A percentile compares a stretch with the other conserved stretches of the same genome.
These are phyloP conservation scores for Meganola albula DNA, from an alignment of 2,888 invertebrate genomes.

Conservation along the genomic window DNA sequence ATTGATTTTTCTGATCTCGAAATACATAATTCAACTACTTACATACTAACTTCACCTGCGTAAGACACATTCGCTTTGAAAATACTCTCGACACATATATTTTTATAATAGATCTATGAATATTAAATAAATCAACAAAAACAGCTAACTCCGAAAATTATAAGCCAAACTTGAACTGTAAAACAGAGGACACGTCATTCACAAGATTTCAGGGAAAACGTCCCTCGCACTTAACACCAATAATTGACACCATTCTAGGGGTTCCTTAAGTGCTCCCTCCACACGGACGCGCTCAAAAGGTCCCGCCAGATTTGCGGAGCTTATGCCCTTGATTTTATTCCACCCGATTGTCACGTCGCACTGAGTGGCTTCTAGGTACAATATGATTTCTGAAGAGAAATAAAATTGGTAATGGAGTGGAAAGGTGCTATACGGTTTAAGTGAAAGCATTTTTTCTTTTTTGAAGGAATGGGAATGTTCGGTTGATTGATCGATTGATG, in stretches of 20 bases:
- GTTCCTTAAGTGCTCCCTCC: slow-evolving; percentile 65
- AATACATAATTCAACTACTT: too few relatives aligned
- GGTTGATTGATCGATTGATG: slow-evolving; percentile 23
- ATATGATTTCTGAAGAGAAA: slow-evolving; percentile 66
- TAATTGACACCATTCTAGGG: slow-evolving; percentile 73
- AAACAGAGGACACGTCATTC: slow-evolving; percentile 31
- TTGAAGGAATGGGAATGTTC: slow-evolving; percentile 27
- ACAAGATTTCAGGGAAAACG: slow-evolving; percentile 24
- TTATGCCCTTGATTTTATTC: slow-evolving; percentile 74
- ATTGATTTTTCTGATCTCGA: too few relatives aligned
- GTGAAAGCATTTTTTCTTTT: slow-evolving; percentile 38
- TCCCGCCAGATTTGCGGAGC: slow-evolving; percentile 66
- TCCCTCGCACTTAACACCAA: slow-evolving; percentile 65
- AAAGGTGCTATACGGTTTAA: slow-evolving; percentile 49
- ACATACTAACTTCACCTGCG: too few relatives aligned
- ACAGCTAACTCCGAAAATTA: slow-evolving; percentile 26
- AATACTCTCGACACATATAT: too few relatives aligned
- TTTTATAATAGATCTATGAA: too few relatives aligned
- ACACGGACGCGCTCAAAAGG: slow-evolving; percentile 54
- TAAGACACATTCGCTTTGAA: too few relatives aligned
- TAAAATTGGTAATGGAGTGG: slow-evolving; percentile 75
- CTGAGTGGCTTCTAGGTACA: slow-evolving; percentile 56
- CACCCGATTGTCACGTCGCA: slow-evolving; percentile 64
- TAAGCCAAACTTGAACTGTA: too few relatives aligned
- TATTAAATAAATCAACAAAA: too few relatives aligned